Evolutionary conservation across 2,797 vertebrate genomes (phyloP).

Genomic region (Sciaenops ocellatus): DNA sequence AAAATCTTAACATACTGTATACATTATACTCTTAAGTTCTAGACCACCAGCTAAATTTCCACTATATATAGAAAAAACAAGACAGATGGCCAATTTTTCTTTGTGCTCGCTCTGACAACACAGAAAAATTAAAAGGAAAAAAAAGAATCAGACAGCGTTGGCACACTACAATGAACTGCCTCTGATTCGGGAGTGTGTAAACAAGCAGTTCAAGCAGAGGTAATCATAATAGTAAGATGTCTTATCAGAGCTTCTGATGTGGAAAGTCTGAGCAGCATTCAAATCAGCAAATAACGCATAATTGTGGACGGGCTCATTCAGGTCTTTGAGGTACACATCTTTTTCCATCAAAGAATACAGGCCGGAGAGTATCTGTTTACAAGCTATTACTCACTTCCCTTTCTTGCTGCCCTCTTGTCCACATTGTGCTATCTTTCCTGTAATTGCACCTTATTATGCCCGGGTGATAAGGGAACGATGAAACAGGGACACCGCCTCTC

Average conservation of each 20-base stretch:
- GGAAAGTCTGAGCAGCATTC: constrained; percentile 67
- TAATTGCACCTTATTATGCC: constrained; percentile 80
- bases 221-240: constrained; percentile 46
- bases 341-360: constrained; percentile 71
- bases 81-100: constrained; percentile 21
- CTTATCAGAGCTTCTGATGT: constrained; percentile 63
- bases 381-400: constrained; percentile 76
- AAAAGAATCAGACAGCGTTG: background rate
- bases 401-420: constrained; percentile 60
- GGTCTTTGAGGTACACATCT: constrained; percentile 60
- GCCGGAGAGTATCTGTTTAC: constrained; percentile 75
- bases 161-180: constrained; percentile 16
- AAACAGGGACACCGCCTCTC: constrained; percentile 70
- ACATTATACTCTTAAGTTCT: constrained; percentile 27
- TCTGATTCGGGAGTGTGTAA: constrained; percentile 35
- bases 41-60: constrained; percentile 46
- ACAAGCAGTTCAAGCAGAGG: constrained; percentile 36
- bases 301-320: constrained; percentile 58
- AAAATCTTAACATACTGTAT: constrained; percentile 36
- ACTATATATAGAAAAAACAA: constrained; percentile 28
- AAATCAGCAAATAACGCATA: constrained; percentile 68
- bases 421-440: constrained; percentile 68
- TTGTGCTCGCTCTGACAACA: constrained; percentile 23
- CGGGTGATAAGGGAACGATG: constrained; percentile 73
- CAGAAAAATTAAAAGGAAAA: background rate